Evolutionary conservation across 2,797 vertebrate genomes (phyloP).

Genomic region (Cynopterus sphinx): DNA sequence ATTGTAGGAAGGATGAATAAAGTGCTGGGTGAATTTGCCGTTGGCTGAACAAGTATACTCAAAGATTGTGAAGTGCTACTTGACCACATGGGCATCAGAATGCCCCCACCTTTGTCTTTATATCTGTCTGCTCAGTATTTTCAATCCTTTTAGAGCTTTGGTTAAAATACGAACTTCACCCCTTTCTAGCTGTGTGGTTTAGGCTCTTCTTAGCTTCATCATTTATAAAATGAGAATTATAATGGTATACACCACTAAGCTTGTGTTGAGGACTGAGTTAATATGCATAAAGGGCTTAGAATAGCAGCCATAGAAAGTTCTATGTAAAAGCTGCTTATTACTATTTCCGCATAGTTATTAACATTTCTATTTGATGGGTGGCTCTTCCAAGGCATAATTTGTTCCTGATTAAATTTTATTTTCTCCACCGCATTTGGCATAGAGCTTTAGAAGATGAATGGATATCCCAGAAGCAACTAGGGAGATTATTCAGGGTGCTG

Average conservation of each 20-base stretch:
- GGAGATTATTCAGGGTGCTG: background rate
- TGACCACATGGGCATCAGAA: background rate
- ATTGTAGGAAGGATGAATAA: background rate
- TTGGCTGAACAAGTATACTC: background rate
- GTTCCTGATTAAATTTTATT: background rate
- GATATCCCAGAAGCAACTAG: background rate
- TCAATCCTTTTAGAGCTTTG: background rate
- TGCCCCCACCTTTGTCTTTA: background rate
- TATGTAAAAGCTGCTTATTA: background rate
- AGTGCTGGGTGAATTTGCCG: background rate
- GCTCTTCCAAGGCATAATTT: background rate
- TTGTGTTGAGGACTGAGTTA: background rate
- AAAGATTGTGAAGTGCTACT: background rate
- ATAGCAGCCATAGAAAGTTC: background rate
- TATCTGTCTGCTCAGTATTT: background rate
- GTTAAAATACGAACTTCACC: background rate
- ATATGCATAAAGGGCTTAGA: background rate
- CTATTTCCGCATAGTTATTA: background rate
- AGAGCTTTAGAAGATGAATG: background rate
- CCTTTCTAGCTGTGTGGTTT: background rate
- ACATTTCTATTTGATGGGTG: background rate
- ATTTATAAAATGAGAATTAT: background rate
- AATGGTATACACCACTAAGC: background rate
- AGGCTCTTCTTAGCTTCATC: background rate
- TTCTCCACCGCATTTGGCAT: background rate